Base-by-base conservation (phyloP, 92 coral and sea anemone species). In the Phenganax stokvisi region DNA sequence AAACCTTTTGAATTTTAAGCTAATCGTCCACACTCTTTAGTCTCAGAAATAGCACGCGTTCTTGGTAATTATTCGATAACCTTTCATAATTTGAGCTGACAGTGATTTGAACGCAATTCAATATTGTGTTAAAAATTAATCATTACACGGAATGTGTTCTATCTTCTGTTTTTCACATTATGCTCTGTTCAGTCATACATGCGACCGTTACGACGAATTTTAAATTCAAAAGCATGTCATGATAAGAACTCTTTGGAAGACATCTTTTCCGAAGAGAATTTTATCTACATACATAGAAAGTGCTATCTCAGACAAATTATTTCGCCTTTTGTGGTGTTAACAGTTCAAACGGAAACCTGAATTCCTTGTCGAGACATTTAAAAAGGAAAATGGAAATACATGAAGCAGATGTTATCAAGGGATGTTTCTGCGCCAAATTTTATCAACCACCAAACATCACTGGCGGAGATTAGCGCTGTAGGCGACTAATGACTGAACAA, bases 21-120 rank as follows among this genome's bases (percentile, higher is more conserved):
- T 37, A 5, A 37, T 37, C 47, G 47, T 37, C 47, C 47, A 37
- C 47, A 1, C 3, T 37, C 47, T 37, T 37, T 5, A 37, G 5
- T 37, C 5, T 37, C 2, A 37, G 47, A 37, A 37, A 37, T 37
- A 37, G 47, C 5, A 37, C 70, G 70, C 37, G 30, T 30, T 68
- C 29, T 12, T 68, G 73, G 12, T 52, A 68, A 68, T 68, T 37
- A 68, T 68, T 68, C 73, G 73, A 68, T 68, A 68, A 68, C 54
- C 1, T 17, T 61, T 20, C 73, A 37, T 64, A n/a, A 64, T 64
- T 64, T 64, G 13, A 68, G 13, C 73, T 68, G 47, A 37, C 2
- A 37, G 47, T 37, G 47, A 37, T 37, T 2, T 37, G 70, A 7
- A 9, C 16, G 73, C 73, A 68, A 68, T 16, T 53, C n/a, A 12